Base-by-base conservation (phyloP, 1,140 invertebrate species). In the Drosophila orosa region DNA sequence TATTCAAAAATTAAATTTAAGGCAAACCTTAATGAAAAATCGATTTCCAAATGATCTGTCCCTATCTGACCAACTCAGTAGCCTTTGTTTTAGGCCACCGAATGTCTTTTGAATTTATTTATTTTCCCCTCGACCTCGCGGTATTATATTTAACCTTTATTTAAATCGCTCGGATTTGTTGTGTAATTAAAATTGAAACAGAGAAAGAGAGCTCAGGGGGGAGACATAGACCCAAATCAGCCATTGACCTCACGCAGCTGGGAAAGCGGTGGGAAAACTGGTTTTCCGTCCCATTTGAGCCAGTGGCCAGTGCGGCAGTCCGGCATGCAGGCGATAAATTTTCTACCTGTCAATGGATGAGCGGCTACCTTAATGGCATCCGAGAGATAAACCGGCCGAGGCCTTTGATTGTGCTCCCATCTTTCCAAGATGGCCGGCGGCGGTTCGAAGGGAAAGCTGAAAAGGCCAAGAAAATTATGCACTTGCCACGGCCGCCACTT, bases 281-380 rank as follows among this genome's bases (percentile, higher is more conserved):
- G 86, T 90, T 90, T 83, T 67, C 61, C 45, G 62, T 39, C 39
- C 44, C 56, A 60, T 76, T 69, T 71, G 50, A 69, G 67, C 42
- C 35, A n/a, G n/a, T 55, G 72, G 47, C 40, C 45, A 45, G 54
- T 33, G 56, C 54, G 45, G 61, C 68, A 76, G 54, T 33, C 59
- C 54, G 45, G 61, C 68, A 76, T 71, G 81, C 81, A 79, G 76
- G 68, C 75, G 50, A 90, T 91, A 91, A 84, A 91, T 91, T 77
- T 83, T 91, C 85, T 91, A 91, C 90, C 90, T 91, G 90, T 90
- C 90, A 91, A 91, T 91, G 73, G 85, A 72, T 59, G 84, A 84
- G 84, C 73, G 69, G 77, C 84, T 87, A 87, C 84, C 80, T 84
- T 87, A 87, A 87, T 87, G 84, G 84, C 84, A 84, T 50, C 84